A percentile compares a stretch with the other conserved stretches of the same genome.
Evolutionary conservation across 2,888 invertebrate genomes (phyloP).

Genomic region (Gastrophysa polygoni): DNA sequence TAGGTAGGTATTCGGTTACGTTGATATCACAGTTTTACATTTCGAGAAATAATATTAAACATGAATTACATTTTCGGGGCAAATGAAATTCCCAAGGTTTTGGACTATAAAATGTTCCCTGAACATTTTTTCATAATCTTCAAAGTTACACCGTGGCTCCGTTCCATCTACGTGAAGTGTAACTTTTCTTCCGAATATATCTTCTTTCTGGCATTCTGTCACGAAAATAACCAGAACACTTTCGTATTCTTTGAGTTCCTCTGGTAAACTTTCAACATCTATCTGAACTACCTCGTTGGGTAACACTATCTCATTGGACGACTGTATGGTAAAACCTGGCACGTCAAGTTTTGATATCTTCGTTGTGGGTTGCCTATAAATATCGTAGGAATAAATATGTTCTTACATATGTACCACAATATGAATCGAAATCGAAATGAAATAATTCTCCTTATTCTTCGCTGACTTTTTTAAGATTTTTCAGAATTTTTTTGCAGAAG

Average conservation of each 20-base stretch:
- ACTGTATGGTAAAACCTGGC: constrained; percentile 53
- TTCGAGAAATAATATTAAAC: too few relatives aligned
- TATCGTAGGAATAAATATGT: background rate
- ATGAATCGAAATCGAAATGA: too few relatives aligned
- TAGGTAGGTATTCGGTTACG: too few relatives aligned
- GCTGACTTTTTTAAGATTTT: too few relatives aligned
- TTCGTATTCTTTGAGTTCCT: constrained; percentile 48
- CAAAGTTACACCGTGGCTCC: constrained; percentile 64
- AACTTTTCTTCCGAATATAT: constrained; percentile 60
- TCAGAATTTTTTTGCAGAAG: too few relatives aligned
- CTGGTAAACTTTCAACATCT: constrained; percentile 53
- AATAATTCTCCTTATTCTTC: too few relatives aligned
- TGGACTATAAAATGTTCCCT: constrained; percentile 66
- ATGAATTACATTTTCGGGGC: constrained; percentile 58
- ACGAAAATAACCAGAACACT: constrained; percentile 54
- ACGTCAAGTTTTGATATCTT: constrained; percentile 47
- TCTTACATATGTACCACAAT: too few relatives aligned
- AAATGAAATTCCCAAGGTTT: constrained; percentile 60
- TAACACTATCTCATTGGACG: constrained; percentile 52
- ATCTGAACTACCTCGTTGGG: constrained; percentile 50
- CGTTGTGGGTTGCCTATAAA: constrained; percentile 23
- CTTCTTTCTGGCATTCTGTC: constrained; percentile 60
- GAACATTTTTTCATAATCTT: constrained; percentile 65
- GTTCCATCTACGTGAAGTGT: constrained; percentile 62
- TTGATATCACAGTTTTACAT: too few relatives aligned